Evolutionary conservation across 2,113 vertebrate species (phyloP).

Genomic region (Coreoperca whiteheadi): DNA sequence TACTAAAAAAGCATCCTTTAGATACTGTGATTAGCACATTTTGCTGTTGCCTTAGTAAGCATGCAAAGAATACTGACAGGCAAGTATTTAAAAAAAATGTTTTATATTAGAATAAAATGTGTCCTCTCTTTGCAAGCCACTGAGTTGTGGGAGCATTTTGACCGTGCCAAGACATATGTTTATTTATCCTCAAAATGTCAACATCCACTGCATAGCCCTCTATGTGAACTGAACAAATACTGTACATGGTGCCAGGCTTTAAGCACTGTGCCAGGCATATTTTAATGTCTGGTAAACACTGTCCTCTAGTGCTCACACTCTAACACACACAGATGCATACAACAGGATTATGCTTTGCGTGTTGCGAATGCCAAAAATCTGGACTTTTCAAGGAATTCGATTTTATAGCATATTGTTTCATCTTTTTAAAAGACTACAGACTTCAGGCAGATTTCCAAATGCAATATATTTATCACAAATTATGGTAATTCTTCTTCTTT

Average conservation of each 20-base stretch:
- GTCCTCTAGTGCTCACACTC: constrained; percentile 72
- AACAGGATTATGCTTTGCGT: background rate
- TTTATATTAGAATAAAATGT: constrained; percentile 22
- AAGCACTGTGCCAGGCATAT: constrained; percentile 36
- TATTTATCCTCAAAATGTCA: constrained; percentile 63
- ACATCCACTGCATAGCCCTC: constrained; percentile 48
- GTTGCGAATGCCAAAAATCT: background rate
- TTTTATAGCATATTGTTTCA: constrained; percentile 1
- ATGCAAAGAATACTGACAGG: background rate
- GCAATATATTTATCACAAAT: background rate
- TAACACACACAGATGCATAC: constrained; percentile 6
- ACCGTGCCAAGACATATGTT: constrained; percentile 52
- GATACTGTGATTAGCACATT: background rate
- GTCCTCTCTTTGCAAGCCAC: constrained; percentile 38
- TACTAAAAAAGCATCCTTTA: background rate
- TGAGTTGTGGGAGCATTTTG: background rate
- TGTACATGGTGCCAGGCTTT: constrained; percentile 41
- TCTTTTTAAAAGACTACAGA: background rate
- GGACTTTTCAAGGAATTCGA: background rate
- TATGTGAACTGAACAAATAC: constrained; percentile 62
- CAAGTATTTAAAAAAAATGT: background rate
- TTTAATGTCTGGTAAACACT: constrained; percentile 67
- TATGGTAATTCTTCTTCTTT: background rate
- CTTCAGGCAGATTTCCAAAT: background rate
- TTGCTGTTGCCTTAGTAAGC: background rate